Conservation (phyloP, 2,888 invertebrate species). For the Antheraea assamensis region DNA sequence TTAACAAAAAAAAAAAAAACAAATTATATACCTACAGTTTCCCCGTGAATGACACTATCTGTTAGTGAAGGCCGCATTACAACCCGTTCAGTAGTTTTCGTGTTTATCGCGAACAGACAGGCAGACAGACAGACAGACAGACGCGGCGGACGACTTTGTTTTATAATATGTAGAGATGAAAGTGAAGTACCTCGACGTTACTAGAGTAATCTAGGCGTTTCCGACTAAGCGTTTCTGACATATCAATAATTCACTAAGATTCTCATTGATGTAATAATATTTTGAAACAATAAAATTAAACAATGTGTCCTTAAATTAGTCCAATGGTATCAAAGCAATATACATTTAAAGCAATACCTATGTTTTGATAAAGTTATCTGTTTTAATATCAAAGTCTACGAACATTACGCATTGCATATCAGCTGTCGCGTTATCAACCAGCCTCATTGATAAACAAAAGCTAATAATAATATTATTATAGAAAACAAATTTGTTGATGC, state of each 20-base stretch:
- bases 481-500: slow-evolving; percentile 11
- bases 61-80: no score
- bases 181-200: no score
- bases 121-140: no score
- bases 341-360: neutral
- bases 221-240: neutral
- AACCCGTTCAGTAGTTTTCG: no score
- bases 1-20: no score
- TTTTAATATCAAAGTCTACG: neutral
- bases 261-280: neutral
- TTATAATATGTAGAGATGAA: no score
- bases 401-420: slow-evolving; percentile 17
- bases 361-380: slow-evolving; percentile 1
- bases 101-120: no score
- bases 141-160: no score
- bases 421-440: slow-evolving; percentile 16
- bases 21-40: no score
- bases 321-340: neutral
- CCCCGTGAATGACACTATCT: no score
- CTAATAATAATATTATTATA: neutral
- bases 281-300: neutral
- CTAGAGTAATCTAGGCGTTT: neutral
- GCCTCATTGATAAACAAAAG: slow-evolving; percentile 18
- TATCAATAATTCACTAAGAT: no score
- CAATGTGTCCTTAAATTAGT: neutral